Evolutionary conservation across 2,888 invertebrate species (phyloP), one percentile per base, ranked within the genome.

Genomic region (Abrostola tripartita): DNA sequence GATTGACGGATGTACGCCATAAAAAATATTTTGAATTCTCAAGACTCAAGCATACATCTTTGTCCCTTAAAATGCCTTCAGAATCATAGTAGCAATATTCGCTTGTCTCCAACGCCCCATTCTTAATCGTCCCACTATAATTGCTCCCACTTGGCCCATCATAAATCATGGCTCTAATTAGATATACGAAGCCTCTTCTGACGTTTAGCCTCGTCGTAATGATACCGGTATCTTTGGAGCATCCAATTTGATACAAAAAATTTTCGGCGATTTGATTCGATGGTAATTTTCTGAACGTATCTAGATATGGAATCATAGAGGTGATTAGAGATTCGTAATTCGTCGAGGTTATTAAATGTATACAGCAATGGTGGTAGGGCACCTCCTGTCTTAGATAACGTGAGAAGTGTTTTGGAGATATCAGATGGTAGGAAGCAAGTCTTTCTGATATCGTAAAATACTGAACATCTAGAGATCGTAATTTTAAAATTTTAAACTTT

Each of bases 111-210:
- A 83, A 82, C 81, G 76, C 76, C 79, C 76, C 75, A 73, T 77
- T 86, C 81, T 78, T 85, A 85, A 83, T 87, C 83, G 82, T 73
- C 64, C 68, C 78, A 74, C 71, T 81, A 83, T 89, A 88, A 88
- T 88, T 88, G 86, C 83, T 81, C 78, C 84, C 84, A 88, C 84
- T 87, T 85, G 80, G 72, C 74, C 81, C 78, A 78, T 80, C 83
- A 87, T 90, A 90, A 89, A 90, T 90, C 89, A 90, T 81, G 63
- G 68, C 62, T 71, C 81, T 87, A 87, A 89, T 89, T 89, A 89
- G 87, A 84, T 85, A 84, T 81, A 86, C 77, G 75, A 76, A 75
- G 79, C 78, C 73, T 81, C 77, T 69, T 62, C 63, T 81, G 83
- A 85, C 83, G 79, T 80, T 73, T 75, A 76, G 69, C 64, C 68